Conservation (phyloP, 2,888 invertebrate genomes). For the Andrena fulva region DNA sequence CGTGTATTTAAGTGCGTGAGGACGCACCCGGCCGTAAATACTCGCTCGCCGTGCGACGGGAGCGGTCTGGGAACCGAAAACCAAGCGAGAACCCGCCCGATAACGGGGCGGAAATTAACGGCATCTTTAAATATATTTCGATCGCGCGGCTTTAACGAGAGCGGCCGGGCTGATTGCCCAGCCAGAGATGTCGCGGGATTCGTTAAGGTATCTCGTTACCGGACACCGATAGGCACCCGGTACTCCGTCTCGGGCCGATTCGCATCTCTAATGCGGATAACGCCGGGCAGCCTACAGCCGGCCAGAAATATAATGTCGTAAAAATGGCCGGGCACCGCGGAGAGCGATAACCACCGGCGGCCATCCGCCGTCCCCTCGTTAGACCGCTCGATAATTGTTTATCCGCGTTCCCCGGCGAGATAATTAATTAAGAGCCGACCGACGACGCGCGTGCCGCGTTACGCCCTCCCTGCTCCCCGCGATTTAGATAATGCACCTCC, state of each 20-base stretch:
- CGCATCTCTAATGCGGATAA: constrained; percentile 20
- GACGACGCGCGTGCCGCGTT: constrained; percentile 34
- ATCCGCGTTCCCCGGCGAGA: constrained; percentile 40
- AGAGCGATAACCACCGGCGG: constrained; percentile 11
- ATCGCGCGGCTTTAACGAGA: constrained; percentile 42
- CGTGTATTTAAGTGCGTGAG: constrained; percentile 47
- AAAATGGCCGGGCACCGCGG: constrained; percentile 11
- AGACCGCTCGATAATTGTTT: constrained; percentile 59
- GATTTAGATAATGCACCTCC: constrained; percentile 38
- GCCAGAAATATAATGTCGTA: background rate
- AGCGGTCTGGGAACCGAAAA: background rate
- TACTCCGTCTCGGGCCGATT: constrained; percentile 1
- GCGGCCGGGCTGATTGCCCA: constrained; percentile 31
- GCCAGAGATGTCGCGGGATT: constrained; percentile 35
- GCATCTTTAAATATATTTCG: constrained; percentile 36
- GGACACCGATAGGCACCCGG: constrained; percentile 12
- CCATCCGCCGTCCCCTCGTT: constrained; percentile 37
- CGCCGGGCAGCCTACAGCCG: background rate
- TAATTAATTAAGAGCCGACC: constrained; percentile 62
- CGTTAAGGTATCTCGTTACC: constrained; percentile 36
- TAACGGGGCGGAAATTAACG: constrained; percentile 46
- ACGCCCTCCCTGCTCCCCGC: constrained; percentile 13
- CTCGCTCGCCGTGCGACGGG: background rate
- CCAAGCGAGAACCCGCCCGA: constrained; percentile 37
- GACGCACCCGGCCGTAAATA: constrained; percentile 26